phyloP scores from a whole-genome alignment of 2,888 invertebrate species.

The Pollenia amentaria region DNA sequence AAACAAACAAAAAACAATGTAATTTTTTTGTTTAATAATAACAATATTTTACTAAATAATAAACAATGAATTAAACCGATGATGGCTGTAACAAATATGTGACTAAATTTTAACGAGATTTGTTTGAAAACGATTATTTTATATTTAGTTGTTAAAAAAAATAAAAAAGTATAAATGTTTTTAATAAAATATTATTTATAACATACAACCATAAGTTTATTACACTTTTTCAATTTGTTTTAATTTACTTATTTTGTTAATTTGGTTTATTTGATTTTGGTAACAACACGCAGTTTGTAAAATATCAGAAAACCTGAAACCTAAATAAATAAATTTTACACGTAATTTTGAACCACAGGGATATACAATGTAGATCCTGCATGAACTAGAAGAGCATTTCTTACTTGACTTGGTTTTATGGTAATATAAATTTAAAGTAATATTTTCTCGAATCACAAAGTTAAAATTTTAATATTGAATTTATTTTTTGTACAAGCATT shows the following conservation, averaged over 20 bases:
- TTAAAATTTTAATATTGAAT: too few relatives aligned
- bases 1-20: neutral
- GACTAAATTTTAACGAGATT: neutral
- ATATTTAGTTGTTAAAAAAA: neutral
- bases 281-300: constrained; percentile 12
- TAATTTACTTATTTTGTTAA: neutral
- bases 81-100: neutral
- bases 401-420: too few relatives aligned
- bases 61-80: neutral
- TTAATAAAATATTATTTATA: constrained; percentile 63
- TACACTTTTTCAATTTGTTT: constrained; percentile 32
- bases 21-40: neutral
- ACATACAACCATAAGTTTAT: constrained; percentile 77
- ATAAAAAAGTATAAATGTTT: constrained; percentile 26
- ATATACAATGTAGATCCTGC: too few relatives aligned
- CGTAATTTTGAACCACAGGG: too few relatives aligned
- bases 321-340: neutral
- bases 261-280: neutral
- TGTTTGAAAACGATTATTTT: neutral
- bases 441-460: too few relatives aligned
- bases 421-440: too few relatives aligned
- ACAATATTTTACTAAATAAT: neutral
- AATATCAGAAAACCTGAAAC: neutral
- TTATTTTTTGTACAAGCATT: too few relatives aligned
- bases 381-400: too few relatives aligned